A percentile compares a stretch with the other conserved stretches of the same genome.
These are phyloP conservation scores for Thumatha senex DNA, from an alignment of 2,888 invertebrate species.

Conservation along the genomic window DNA sequence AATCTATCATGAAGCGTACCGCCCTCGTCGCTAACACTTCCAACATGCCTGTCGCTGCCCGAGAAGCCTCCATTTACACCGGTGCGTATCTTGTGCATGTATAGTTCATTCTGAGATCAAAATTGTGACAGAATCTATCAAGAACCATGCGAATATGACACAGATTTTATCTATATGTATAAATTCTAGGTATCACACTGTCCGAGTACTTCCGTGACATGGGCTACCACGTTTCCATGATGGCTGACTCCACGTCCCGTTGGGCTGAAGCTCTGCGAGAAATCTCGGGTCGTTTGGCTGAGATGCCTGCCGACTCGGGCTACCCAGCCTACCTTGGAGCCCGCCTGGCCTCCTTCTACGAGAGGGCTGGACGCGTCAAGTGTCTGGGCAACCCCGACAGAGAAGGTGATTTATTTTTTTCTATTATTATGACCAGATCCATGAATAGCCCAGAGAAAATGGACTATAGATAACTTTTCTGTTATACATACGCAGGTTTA, in stretches of 20 bases:
- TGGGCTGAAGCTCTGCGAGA: constrained; percentile 99
- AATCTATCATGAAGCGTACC: constrained; percentile 99
- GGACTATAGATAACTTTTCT: background rate
- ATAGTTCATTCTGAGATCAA: too few relatives aligned
- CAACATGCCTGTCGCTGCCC: constrained; percentile 99
- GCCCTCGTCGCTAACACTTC: constrained; percentile 99
- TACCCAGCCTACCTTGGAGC: constrained; percentile 99
- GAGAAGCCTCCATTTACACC: constrained; percentile 99
- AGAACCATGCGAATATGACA: too few relatives aligned
- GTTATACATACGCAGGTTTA: too few relatives aligned
- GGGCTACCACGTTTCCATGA: constrained; percentile 99
- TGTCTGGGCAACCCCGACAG: constrained; percentile 98
- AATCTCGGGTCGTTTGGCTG: constrained; percentile 99
- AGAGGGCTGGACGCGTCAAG: constrained; percentile 98
- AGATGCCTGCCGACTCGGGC: constrained; percentile 99
- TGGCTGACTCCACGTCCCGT: constrained; percentile 99
- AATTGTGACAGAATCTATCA: too few relatives aligned
- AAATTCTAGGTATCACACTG: constrained; percentile 94
- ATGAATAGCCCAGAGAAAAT: background rate
- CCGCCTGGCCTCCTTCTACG: constrained; percentile 99
- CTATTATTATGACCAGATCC: background rate
- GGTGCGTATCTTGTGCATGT: constrained; percentile 70
- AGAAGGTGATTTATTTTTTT: constrained; percentile 84
- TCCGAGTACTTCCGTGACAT: constrained; percentile 99
- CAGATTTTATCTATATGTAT: too few relatives aligned